Base-by-base conservation (phyloP, 2,113 vertebrate species). In the Cryptotis parvus region DNA sequence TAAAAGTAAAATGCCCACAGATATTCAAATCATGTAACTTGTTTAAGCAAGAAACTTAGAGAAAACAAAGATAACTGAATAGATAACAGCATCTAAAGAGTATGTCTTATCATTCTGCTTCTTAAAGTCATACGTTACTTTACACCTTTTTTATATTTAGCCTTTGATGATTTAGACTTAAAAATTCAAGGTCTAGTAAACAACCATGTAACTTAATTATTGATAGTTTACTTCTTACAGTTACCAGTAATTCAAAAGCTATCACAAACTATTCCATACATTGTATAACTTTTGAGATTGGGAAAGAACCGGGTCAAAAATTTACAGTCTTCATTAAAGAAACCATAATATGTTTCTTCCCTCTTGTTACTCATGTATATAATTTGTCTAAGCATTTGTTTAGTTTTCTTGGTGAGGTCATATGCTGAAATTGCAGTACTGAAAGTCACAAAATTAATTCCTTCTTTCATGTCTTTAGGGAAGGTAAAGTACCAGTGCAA, bases 331-430 rank as follows among this genome's bases (percentile, higher is more conserved):
- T 74, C 52, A 76, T 70, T 18, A 82, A 49, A 49, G 90, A 85
- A 27, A 84, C 8, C 7, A n/a, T 77, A 41, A n/a, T 45, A 8
- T n/a, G 15, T 31, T 27, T 92, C 68, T 33, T 9, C 4, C 29
- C 73, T 75, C 15, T 66, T n/a, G 6, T 91, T 93, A 63, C 77
- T 87, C 80, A 77, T 77, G 18, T 31, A 73, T 91, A 74, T 80
- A 87, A 63, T 89, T 92, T 83, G 52, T 37, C 84, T 27, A 49
- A 89, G 24, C 12, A 83, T 89, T 45, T 39, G 58, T 89, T 74
- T 89, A 29, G 65, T 78, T 86, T 92, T 37, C 43, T 5, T 45
- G 35, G 18, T 77, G 84, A 89, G 33, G 41, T 33, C 10, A 52
- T 39, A 52, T 12, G 63, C n/a, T 91, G 69, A 83, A 83, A 26